Evolutionary conservation across 2,888 invertebrate genomes (phyloP).

Genomic region (Eupeodes luniger): DNA sequence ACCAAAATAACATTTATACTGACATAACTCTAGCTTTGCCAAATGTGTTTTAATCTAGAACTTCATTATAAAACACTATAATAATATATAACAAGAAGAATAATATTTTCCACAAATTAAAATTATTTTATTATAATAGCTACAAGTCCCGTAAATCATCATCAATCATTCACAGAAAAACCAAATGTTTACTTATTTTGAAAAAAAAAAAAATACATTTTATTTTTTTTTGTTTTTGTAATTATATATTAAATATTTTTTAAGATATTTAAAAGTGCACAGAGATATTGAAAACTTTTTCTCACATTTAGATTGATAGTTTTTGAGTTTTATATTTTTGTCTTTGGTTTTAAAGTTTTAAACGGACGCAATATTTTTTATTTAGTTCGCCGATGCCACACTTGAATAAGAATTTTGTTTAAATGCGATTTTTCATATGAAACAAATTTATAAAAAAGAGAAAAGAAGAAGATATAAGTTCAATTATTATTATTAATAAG

Average conservation of each 20-base stretch:
- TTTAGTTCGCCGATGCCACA: constrained; percentile 60
- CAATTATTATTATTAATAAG: constrained; percentile 22
- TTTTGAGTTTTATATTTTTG: not conserved
- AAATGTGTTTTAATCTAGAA: constrained; percentile 62
- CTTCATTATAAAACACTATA: constrained; percentile 51
- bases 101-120: constrained; percentile 61
- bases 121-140: constrained; percentile 52
- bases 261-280: constrained; percentile 67
- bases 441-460: constrained; percentile 36
- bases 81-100: constrained; percentile 36
- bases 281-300: constrained; percentile 70
- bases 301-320: constrained; percentile 45
- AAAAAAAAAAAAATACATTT: constrained; percentile 35
- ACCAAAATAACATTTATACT: constrained; percentile 53
- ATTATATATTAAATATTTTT: constrained; percentile 29
- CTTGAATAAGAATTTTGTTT: constrained; percentile 28
- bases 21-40: constrained; percentile 62
- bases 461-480: constrained; percentile 36
- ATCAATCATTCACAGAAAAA: constrained; percentile 72
- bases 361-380: not conserved
- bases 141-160: constrained; percentile 66
- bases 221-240: constrained; percentile 16
- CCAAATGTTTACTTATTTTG: constrained; percentile 62
- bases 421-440: constrained; percentile 11
- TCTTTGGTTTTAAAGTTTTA: not conserved